phyloP scores from a whole-genome alignment of 1,140 invertebrate genomes.

The Pseudomyrmex dendroicus region DNA sequence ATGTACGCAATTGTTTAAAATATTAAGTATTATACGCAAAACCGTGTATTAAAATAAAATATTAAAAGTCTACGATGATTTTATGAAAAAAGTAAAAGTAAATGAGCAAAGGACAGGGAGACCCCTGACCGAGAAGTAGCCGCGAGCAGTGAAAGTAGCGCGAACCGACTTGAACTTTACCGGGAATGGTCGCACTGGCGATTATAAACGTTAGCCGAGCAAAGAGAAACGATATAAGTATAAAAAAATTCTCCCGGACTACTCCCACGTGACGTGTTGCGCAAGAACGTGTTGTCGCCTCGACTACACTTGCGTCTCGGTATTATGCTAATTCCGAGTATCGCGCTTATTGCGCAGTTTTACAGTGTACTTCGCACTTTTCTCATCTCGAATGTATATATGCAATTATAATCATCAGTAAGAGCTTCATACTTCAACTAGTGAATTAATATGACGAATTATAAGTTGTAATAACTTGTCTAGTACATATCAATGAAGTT shows the following conservation, averaged over 20 bases:
- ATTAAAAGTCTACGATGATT: constrained; percentile 37
- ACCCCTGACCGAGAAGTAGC: constrained; percentile 59
- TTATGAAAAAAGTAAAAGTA: constrained; percentile 8
- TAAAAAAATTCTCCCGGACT: constrained; percentile 43
- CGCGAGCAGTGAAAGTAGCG: constrained; percentile 76
- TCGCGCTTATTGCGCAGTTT: neutral
- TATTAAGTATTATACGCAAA: neutral
- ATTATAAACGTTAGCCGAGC: constrained; percentile 51
- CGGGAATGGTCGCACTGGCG: constrained; percentile 62
- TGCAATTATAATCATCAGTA: neutral
- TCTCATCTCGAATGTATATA: neutral
- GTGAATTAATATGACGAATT: neutral
- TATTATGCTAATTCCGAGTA: neutral
- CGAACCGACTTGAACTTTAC: constrained; percentile 72
- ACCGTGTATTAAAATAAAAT: constrained; percentile 19
- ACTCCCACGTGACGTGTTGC: constrained; percentile 51
- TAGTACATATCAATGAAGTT: neutral
- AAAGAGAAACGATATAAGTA: constrained; percentile 56
- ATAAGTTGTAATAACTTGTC: neutral
- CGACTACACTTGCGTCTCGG: neutral
- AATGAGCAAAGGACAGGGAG: neutral
- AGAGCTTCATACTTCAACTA: neutral
- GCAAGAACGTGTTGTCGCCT: constrained; percentile 49
- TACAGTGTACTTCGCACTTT: neutral
- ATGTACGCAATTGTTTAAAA: no score